phyloP scores from a whole-genome alignment of 2,888 invertebrate genomes.

The Anoplius nigerrimus region DNA sequence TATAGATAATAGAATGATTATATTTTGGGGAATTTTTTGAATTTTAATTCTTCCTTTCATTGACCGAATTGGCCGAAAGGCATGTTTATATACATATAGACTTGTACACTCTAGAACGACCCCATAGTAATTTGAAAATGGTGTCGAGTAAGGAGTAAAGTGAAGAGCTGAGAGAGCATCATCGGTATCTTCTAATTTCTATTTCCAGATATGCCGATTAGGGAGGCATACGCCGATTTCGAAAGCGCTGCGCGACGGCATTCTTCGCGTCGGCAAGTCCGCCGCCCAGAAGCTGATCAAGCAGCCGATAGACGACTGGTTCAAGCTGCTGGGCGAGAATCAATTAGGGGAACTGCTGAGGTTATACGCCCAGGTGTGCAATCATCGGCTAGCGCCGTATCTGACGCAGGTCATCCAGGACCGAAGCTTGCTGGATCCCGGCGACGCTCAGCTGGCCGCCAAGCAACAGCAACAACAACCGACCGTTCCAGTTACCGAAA shows the following conservation, averaged over 20 bases:
- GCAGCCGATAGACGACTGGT: conserved; percentile 91
- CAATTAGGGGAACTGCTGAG: conserved; percentile 89
- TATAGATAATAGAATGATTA: too few species aligned
- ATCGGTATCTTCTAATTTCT: too few species aligned
- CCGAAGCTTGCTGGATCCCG: conserved; percentile 83
- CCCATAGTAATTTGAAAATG: too few species aligned
- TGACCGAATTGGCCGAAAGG: not conserved
- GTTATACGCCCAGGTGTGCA: conserved; percentile 89
- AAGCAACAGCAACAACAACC: conserved; percentile 75
- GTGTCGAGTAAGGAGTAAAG: too few species aligned
- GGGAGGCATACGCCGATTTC: conserved; percentile 95
- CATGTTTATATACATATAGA: not conserved
- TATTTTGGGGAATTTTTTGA: not conserved
- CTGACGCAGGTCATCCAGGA: conserved; percentile 86
- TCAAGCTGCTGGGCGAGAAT: conserved; percentile 87
- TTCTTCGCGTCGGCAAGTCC: conserved; percentile 87
- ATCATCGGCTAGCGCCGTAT: conserved; percentile 86
- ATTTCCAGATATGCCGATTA: conserved; percentile 85
- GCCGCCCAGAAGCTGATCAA: conserved; percentile 80
- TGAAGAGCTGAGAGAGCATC: too few species aligned
- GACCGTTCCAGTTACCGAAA: conserved; percentile 77
- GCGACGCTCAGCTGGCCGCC: conserved; percentile 73
- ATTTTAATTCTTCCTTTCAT: not conserved
- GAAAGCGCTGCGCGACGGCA: conserved; percentile 89
- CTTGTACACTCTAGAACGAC: too few species aligned